Base-by-base conservation (phyloP, 1,140 invertebrate genomes). In the Plodia interpunctella region DNA sequence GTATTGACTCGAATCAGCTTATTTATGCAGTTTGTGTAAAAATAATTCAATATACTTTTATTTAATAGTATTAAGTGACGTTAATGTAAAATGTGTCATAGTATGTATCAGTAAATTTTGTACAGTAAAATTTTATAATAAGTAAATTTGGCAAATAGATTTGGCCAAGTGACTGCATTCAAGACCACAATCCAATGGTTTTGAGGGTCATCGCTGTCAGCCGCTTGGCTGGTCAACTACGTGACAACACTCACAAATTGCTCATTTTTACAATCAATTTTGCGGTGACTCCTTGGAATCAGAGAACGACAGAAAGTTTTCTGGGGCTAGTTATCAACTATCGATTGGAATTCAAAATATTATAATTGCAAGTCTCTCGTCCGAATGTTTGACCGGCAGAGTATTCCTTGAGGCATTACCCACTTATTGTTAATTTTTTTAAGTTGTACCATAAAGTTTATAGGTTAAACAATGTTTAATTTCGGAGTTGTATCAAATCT, bases 161-260 rank as follows among this genome's bases (percentile, higher is more conserved):
- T 68, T 65, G 6, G 60, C 61, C 54, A 59, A 52, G 57, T 59
- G 61, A 59, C 62, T 70, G 55, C 61, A 49, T 62, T 73, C 76
- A 78, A 74, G 70, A 71, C 70, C 70, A 64, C 55, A 54, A 61
- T 63, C 63, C 61, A 58, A 17, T 52, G 68, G 63, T 57, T 60
- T 62, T 63, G 66, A 67, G 63, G 68, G 52, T 59, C 60, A 54
- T 38, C 78, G 72, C 76, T 70, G 74, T 68, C 66, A 76, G 62
- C 62, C 63, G 57, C 32, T n/a, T 51, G 57, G 60, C 52, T 52
- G n/a, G 6, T 32, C 11, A 3, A 11, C 58, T 73, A 78, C 80
- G 80, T 83, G 80, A 73, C 72, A 55, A 38, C 35, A 63, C 63
- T 60, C 53, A 52, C 53, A 72, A 83, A 80, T 78, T 52, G 60